phyloP scores from a whole-genome alignment of 1,140 invertebrate species.

The Mya arenaria region DNA sequence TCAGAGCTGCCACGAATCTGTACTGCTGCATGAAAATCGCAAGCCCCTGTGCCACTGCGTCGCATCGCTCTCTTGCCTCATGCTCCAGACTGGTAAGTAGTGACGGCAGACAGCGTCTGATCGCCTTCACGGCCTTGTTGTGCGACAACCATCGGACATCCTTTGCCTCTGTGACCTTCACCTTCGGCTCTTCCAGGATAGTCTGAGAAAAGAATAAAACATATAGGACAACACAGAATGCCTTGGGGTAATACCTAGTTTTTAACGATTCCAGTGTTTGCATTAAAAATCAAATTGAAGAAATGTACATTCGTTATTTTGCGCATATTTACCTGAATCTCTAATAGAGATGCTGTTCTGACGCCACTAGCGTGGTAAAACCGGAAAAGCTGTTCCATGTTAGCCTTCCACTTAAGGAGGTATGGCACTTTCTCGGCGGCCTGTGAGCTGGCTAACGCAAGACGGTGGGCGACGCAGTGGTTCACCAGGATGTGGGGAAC shows the following conservation, averaged over 20 bases:
- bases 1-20: neutral
- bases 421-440: neutral
- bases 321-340: too few species aligned
- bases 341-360: too few species aligned
- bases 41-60: slow-evolving; percentile 8
- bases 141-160: slow-evolving; percentile 25
- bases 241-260: too few species aligned
- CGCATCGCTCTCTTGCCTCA: slow-evolving; percentile 7
- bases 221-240: too few species aligned
- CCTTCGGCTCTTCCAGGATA: neutral
- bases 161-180: slow-evolving; percentile 23
- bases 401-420: slow-evolving; percentile 9
- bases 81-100: slow-evolving; percentile 3
- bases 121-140: neutral
- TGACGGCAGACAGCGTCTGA: neutral
- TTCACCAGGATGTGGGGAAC: neutral
- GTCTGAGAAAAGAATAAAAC: too few species aligned
- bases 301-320: too few species aligned
- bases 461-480: slow-evolving; percentile 14
- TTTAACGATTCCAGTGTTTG: too few species aligned
- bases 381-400: neutral
- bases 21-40: neutral
- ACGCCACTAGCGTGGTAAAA: too few species aligned
- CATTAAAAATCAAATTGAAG: too few species aligned
- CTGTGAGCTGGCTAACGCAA: neutral